Base-by-base conservation (phyloP, 1,140 invertebrate genomes). In the Hylyphantes graminicola region DNA sequence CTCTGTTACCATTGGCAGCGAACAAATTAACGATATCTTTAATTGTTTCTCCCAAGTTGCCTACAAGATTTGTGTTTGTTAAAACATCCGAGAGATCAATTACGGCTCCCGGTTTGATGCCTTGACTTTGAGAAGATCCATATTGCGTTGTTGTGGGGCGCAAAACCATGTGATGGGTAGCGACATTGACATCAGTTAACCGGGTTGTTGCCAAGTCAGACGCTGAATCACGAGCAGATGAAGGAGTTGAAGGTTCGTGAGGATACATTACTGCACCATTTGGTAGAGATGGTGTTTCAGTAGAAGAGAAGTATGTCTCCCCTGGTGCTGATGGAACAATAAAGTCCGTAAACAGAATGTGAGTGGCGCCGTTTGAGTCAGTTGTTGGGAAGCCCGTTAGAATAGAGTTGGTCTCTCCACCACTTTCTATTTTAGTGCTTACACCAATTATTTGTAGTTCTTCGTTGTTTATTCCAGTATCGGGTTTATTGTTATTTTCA, bases 11-110 rank as follows among this genome's bases (percentile, higher is more conserved):
- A 73, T 87, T 87, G 15, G 86, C 87, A 21, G 86, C 83, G 35
- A 88, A 85, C n/a, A 88, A 75, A 17, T 88, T 86, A 0, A 88
- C 87, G 65, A 88, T 88, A 72, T 87, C 88, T 75, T 88, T 88
- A 15, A 88, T 88, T 8, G 88, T 86, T 73, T 86, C 87, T 17
- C 87, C 87, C 17, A 88, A 63, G 64, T 87, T 87, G 59, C 87
- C 87, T 15, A 86, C 86, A 8, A 87, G 48, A 73, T 87, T 88
- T 35, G 86, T 85, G 21, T 87, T 87, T 17, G 85, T 86, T 7
- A 88, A 65, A 54, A 88, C 73, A 82, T 88, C 88, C 17, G 86
- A 87, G 5, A 88, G 72, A 63, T 88, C 87, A 53, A 88, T 87
- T 19, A 88, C 86, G 8, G 87, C 67, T 55, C 87, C 87, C n/a